Evolutionary conservation across 2,797 vertebrate genomes (phyloP), one percentile per base, ranked within the genome.

Genomic region (Microtus californicus): DNA sequence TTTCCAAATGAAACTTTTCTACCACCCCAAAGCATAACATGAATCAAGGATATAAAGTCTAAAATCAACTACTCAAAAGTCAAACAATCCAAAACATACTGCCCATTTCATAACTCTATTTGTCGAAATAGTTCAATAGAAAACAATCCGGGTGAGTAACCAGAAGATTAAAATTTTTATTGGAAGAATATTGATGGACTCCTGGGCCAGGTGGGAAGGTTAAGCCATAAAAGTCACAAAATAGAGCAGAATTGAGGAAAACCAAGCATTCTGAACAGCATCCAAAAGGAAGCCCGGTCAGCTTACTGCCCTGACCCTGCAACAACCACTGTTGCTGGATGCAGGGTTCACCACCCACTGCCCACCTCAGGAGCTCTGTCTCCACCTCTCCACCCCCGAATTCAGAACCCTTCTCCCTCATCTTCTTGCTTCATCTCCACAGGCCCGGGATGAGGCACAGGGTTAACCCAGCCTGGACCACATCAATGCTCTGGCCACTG

Each of bases 141-240:
- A 91, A 91, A 54, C 21, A 86, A 82, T 51, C 19, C 48, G 13
- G 27, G 25, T 80, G 56, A 56, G 71, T 59, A 40, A 56, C 5
- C 37, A 73, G 51, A 31, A 59, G 37, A 23, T 29, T 87, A 15
- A 94, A 85, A 65, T n/a, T 73, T 21, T 71, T 43, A 13, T 27
- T 45, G 51, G 51, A 63, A 80, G 65, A 51, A 56, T 17, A 56
- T 17, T 63, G 56, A 8, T 27, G 56, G 56, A 54, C 31, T 89
- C 78, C n/a, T 15, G 71, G 48, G 48, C 6, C 10, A 81, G 29
- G 25, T n/a, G 34, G 40, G 9, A 85, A 29, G 40, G 31, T 51
- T 76, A 63, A 69, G 45, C 73, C 85, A 71, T 54, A 91, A 74
- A 40, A 11, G 71, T 86, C 9, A 67, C 51, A 90, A 96, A 73